Evolutionary conservation across 2,888 invertebrate species (phyloP), one percentile per base, ranked within the genome.

Genomic region (Cataglyphis cursor): DNA sequence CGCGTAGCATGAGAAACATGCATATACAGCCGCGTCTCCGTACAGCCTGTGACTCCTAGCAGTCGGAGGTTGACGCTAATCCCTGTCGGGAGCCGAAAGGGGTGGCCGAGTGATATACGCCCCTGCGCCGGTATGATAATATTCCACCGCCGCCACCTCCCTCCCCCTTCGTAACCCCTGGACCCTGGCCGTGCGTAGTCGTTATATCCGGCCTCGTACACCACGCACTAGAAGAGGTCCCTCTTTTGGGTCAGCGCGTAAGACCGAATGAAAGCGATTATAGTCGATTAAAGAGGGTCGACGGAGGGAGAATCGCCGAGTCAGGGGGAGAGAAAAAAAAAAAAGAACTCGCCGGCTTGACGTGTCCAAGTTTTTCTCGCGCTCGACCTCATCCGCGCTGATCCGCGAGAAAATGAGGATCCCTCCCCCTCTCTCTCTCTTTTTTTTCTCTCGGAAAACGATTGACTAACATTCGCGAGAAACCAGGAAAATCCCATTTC

Each of bases 61-160:
- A 87, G 90, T 90, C 89, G 90, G 91, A 93, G 92, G 91, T 92
- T 94, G 94, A 93, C 94, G 94, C 92, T 95, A 95, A 95, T 95
- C 95, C 94, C 91, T 91, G 94, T 92, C 93, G 91, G 91, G 91
- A 90, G 85, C 88, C 88, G 91, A 94, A 93, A 93, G 93, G 93
- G 93, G 92, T 91, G 91, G 91, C 88, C 91, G 89, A 90, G 90
- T 94, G 93, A 94, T 93, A 93, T 93, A 92, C 92, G 91, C 91
- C 92, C 91, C 94, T 94, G 94, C 93, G 90, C 91, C 90, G 92
- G 92, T 93, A 94, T 93, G 94, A 94, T 95, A 94, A 94, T 94
- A 94, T 94, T 93, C 92, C 88, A 89, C 89, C 87, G 82, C 81
- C 83, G 81, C 75, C 41, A 12, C 41, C 38, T 38, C 38, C 9